phyloP scores from a whole-genome alignment of 2,888 invertebrate species.

The Thymelicus sylvestris region DNA sequence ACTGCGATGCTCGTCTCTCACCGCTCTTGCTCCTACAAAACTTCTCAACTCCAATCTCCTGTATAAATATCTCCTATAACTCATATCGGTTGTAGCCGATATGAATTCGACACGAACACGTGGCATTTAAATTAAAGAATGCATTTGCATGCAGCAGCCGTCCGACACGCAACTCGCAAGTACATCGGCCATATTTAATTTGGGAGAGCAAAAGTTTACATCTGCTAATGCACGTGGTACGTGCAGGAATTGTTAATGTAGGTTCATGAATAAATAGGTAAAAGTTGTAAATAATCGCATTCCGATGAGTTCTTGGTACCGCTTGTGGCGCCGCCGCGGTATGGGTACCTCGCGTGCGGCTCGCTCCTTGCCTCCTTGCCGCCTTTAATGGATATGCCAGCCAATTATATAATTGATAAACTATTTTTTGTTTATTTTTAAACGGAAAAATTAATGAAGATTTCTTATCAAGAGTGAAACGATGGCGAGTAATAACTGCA shows the following conservation, averaged over 20 bases:
- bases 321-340: constrained; percentile 65
- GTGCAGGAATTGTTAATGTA: constrained; percentile 76
- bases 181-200: constrained; percentile 47
- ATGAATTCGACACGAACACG: background rate
- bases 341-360: constrained; percentile 42
- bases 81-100: background rate
- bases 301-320: constrained; percentile 75
- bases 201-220: constrained; percentile 62
- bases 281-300: constrained; percentile 82
- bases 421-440: constrained; percentile 2
- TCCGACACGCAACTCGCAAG: constrained; percentile 17
- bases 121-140: background rate
- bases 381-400: constrained; percentile 35
- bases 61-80: background rate
- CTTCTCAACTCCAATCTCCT: constrained; percentile 6
- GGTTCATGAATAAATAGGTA: constrained; percentile 69
- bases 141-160: constrained; percentile 8
- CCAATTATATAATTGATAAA: constrained; percentile 1
- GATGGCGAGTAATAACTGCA: no score
- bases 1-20: constrained; percentile 46
- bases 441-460: background rate
- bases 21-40: constrained; percentile 14
- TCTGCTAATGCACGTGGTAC: constrained; percentile 59
- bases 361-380: constrained; percentile 41
- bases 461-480: background rate